These are phyloP conservation scores for Nomada hirtipes DNA, from an alignment of 2,888 invertebrate genomes.

Conservation along the genomic window DNA sequence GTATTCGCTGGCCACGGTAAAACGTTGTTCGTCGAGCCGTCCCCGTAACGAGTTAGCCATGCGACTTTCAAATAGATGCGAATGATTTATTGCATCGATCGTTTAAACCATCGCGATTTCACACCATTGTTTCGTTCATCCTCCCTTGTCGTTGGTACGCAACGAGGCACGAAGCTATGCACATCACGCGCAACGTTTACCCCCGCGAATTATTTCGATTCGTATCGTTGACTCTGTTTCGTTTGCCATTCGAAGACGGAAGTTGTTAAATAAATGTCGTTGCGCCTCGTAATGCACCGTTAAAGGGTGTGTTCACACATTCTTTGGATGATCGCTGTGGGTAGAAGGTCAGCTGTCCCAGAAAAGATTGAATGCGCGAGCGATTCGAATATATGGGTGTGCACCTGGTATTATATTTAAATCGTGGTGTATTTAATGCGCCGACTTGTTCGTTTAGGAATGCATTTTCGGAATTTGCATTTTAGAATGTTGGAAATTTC, in stretches of 20 bases:
- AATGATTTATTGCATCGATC: slow-evolving; percentile 41
- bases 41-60: slow-evolving; percentile 15
- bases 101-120: slow-evolving; percentile 28
- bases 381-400: slow-evolving; percentile 24
- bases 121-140: slow-evolving; percentile 12
- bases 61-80: slow-evolving; percentile 36
- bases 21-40: slow-evolving; percentile 19
- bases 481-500: too few species aligned
- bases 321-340: slow-evolving; percentile 47
- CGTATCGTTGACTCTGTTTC: not conserved
- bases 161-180: not conserved
- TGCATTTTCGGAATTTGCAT: too few species aligned
- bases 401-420: slow-evolving; percentile 21
- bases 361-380: slow-evolving; percentile 25
- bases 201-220: not conserved
- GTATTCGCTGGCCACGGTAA: slow-evolving; percentile 3
- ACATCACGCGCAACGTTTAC: not conserved
- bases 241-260: not conserved
- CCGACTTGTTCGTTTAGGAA: not conserved
- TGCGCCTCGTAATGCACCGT: slow-evolving; percentile 43
- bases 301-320: slow-evolving; percentile 61
- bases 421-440: not conserved
- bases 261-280: not conserved
- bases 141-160: not conserved
- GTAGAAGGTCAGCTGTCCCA: slow-evolving; percentile 44